Evolutionary conservation across 2,113 vertebrate genomes (phyloP).

Genomic region (Vulpes vulpes): DNA sequence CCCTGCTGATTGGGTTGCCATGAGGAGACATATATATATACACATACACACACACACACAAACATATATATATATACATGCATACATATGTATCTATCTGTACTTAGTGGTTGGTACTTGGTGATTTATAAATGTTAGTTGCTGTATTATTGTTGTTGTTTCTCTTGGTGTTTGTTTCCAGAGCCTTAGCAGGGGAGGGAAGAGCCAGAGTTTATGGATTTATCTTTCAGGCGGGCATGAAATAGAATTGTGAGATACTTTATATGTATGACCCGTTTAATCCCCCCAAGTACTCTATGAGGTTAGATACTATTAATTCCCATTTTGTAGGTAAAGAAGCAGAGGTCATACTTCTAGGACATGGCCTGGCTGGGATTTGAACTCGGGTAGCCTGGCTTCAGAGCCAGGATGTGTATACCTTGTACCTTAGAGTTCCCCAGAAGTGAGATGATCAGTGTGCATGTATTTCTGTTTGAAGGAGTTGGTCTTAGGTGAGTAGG

Average conservation of each 20-base stretch:
- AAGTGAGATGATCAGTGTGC: not conserved
- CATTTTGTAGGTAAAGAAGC: not conserved
- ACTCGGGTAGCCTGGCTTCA: not conserved
- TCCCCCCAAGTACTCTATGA: not conserved
- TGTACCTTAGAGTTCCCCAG: not conserved
- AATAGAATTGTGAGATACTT: not conserved
- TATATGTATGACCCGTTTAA: not conserved
- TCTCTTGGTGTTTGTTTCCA: not conserved
- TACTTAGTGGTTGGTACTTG: not conserved
- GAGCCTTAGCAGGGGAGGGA: not conserved
- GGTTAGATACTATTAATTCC: not conserved
- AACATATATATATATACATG: no score
- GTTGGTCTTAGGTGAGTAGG: not conserved
- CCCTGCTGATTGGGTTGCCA: not conserved
- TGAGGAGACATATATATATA: not conserved
- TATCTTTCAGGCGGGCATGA: not conserved
- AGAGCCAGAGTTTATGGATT: not conserved
- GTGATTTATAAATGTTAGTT: not conserved
- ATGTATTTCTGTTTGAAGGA: not conserved
- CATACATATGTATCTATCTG: no score
- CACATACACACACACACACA: no score
- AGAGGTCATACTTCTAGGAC: not conserved
- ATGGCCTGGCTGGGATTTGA: not conserved
- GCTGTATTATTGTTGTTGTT: not conserved
- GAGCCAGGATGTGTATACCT: rapidly evolving